These are phyloP conservation scores for Ophthalmotilapia sp. DNA, from an alignment of 2,113 vertebrate genomes.

Conservation along the genomic window DNA sequence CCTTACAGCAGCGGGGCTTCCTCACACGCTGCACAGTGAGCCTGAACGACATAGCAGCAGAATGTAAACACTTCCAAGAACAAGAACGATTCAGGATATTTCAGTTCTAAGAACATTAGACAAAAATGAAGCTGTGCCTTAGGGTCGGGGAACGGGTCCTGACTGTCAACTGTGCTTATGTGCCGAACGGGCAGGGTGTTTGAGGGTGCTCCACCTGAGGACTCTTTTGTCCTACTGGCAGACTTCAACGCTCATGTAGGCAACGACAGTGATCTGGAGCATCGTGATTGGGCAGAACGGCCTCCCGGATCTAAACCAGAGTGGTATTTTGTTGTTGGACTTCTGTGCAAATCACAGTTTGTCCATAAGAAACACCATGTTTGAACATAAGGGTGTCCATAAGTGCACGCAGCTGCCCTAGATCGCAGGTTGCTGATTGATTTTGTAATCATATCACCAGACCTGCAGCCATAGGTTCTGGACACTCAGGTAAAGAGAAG, in stretches of 20 bases:
- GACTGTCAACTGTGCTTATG: background rate
- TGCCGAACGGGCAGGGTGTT: background rate
- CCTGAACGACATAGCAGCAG: constrained; percentile 55
- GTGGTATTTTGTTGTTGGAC: background rate
- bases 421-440: background rate
- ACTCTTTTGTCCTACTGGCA: background rate
- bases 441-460: background rate
- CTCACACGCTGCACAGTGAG: constrained; percentile 79
- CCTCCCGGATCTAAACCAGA: background rate
- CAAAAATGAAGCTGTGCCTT: background rate
- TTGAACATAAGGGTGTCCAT: background rate
- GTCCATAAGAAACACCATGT: background rate
- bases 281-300: background rate
- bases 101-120: background rate
- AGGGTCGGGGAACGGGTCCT: background rate
- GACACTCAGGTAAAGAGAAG: background rate
- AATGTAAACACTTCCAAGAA: background rate
- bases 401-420: background rate
- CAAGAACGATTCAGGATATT: background rate
- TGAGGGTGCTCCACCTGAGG: background rate
- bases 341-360: background rate
- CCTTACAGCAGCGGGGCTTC: constrained; percentile 88
- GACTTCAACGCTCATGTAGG: background rate
- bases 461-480: background rate
- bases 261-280: background rate